Percentiles rank a stretch among this genome's conserved stretches.
phyloP scores from a whole-genome alignment of 2,113 vertebrate genomes.

The Ptilonorhynchus violaceus region DNA sequence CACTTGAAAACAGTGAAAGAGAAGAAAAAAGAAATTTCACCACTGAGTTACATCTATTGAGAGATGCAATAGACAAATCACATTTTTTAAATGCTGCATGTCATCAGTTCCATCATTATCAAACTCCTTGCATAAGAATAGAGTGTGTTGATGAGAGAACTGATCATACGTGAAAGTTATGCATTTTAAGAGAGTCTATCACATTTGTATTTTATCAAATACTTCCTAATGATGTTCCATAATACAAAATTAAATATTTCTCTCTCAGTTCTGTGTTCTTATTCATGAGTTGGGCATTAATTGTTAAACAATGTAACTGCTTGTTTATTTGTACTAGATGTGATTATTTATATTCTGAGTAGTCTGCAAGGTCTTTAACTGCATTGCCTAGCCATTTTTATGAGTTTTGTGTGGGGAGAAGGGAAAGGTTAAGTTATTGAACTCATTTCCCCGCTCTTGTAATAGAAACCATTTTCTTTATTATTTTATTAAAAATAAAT shows the following conservation, averaged over 20 bases:
- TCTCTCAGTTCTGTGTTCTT: conserved; percentile 45
- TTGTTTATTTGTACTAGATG: conserved; percentile 67
- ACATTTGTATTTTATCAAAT: conserved; percentile 59
- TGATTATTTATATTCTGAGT: conserved; percentile 63
- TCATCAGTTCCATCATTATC: neutral
- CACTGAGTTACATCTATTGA: neutral
- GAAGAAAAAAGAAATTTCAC: neutral
- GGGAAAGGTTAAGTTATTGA: conserved; percentile 25
- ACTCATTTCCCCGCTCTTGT: neutral
- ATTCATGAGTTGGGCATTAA: conserved; percentile 66
- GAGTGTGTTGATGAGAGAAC: neutral
- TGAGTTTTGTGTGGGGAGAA: conserved; percentile 33
- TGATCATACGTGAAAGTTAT: neutral
- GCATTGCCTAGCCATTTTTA: conserved; percentile 29
- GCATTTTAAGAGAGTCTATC: conserved; percentile 40
- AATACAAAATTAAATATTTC: conserved; percentile 72
- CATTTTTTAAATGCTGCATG: neutral
- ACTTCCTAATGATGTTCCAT: conserved; percentile 68
- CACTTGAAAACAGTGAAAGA: neutral
- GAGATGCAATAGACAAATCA: neutral
- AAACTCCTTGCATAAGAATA: neutral
- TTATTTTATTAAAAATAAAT: conserved; percentile 50
- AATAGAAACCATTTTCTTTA: conserved; percentile 31
- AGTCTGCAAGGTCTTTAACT: conserved; percentile 54
- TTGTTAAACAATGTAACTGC: conserved; percentile 49